Percentiles rank a stretch among this genome's conserved stretches.
These are phyloP conservation scores for Nemoura dubitans DNA, from an alignment of 2,888 invertebrate genomes.

Conservation along the genomic window DNA sequence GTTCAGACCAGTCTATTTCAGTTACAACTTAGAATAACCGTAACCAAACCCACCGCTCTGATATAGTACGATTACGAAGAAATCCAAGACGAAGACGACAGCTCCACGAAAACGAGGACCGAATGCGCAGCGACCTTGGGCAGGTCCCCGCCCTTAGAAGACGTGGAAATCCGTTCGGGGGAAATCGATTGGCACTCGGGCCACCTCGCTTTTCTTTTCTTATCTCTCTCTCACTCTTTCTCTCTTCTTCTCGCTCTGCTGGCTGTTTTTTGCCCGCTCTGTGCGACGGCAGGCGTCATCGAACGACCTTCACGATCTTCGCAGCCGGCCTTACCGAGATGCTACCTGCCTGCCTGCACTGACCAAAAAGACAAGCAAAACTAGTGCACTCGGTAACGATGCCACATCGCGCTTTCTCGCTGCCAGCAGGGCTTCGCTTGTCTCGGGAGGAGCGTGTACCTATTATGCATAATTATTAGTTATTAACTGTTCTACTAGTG, in stretches of 20 bases:
- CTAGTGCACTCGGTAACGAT: not conserved
- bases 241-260: not conserved
- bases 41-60: too few relatives aligned
- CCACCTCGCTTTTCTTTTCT: not conserved
- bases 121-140: not conserved
- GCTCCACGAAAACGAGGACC: not conserved
- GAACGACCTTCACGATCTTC: slow-evolving; percentile 39
- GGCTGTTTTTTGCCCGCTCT: too few relatives aligned
- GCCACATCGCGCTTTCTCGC: not conserved
- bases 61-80: too few relatives aligned
- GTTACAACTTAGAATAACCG: too few relatives aligned
- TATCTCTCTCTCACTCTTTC: not conserved
- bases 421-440: not conserved
- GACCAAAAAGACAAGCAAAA: not conserved
- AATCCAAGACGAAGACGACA: too few relatives aligned
- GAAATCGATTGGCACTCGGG: not conserved
- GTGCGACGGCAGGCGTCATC: slow-evolving; percentile 7
- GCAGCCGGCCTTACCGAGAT: slow-evolving; percentile 35
- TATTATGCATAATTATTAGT: not conserved
- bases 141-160: not conserved
- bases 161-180: not conserved
- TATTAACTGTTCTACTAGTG: not conserved
- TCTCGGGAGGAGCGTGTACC: not conserved
- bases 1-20: too few relatives aligned
- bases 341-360: not conserved